These are phyloP conservation scores for Ceratina australensis DNA, from an alignment of 1,140 invertebrate species.

Conservation along the genomic window DNA sequence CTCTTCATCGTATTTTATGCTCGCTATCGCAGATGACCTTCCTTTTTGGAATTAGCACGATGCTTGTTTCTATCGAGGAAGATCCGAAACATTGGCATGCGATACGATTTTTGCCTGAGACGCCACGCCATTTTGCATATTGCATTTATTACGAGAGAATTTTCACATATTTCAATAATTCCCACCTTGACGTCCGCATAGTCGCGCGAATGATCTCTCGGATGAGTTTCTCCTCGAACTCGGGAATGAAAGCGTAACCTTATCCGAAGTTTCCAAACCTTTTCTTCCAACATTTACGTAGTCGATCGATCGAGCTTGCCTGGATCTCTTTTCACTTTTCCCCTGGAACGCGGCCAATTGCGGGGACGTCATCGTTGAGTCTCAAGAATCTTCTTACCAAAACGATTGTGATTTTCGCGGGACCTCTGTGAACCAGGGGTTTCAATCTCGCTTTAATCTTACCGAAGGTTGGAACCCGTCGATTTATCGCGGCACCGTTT, in stretches of 20 bases:
- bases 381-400: too few species aligned
- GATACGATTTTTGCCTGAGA: too few species aligned
- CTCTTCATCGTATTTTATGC: conserved; percentile 5
- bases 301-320: conserved; percentile 47
- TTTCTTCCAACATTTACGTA: neutral
- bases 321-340: conserved; percentile 51
- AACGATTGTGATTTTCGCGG: neutral
- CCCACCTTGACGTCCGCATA: too few species aligned
- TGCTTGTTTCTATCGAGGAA: neutral
- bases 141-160: too few species aligned
- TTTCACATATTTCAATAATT: too few species aligned
- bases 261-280: neutral
- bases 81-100: neutral
- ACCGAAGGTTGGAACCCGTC: too few species aligned
- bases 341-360: conserved; percentile 38
- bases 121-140: too few species aligned
- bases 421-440: neutral
- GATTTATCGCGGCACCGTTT: neutral
- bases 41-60: neutral
- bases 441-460: conserved; percentile 2
- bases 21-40: neutral
- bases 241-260: too few species aligned
- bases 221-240: neutral
- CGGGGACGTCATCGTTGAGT: neutral
- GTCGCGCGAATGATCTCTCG: too few species aligned